These are phyloP conservation scores for Oenanthe oenanthe DNA, from an alignment of 2,113 vertebrate species.

Conservation along the genomic window DNA sequence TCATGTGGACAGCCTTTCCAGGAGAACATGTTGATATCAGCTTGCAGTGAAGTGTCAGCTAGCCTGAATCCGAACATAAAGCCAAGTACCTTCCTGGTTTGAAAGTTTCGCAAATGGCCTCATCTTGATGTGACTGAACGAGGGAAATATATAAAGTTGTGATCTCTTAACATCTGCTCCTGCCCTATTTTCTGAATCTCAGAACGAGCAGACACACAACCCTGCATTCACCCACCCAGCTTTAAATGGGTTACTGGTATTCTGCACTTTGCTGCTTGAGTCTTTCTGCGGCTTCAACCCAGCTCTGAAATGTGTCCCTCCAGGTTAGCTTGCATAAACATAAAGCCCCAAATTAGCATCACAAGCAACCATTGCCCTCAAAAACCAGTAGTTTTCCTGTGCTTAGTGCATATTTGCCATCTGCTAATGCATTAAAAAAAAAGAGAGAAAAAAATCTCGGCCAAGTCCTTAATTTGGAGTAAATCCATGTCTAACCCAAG, in stretches of 20 bases:
- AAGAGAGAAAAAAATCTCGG: background rate
- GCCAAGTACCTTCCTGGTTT: background rate
- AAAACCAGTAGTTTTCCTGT: background rate
- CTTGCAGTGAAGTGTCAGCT: background rate
- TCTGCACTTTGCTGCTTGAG: background rate
- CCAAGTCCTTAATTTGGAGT: conserved; percentile 14
- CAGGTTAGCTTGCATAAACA: conserved; percentile 54
- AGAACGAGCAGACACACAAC: background rate
- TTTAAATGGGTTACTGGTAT: conserved; percentile 12
- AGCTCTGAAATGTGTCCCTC: conserved; percentile 35
- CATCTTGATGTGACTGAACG: background rate
- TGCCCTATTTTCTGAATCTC: background rate
- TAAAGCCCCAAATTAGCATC: conserved; percentile 38
- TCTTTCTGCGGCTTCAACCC: background rate
- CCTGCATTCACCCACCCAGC: background rate
- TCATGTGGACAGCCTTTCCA: background rate
- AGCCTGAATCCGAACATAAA: background rate
- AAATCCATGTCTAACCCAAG: background rate
- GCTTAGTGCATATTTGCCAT: conserved; percentile 15
- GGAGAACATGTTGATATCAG: background rate
- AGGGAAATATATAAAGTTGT: background rate
- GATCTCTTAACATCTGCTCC: background rate
- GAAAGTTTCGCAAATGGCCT: background rate
- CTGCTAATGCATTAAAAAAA: conserved; percentile 15
- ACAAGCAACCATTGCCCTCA: conserved; percentile 39